A percentile compares a stretch with the other conserved stretches of the same genome.
Conservation (phyloP, 2,113 vertebrate species). For the Cyanoliseus patagonus region DNA sequence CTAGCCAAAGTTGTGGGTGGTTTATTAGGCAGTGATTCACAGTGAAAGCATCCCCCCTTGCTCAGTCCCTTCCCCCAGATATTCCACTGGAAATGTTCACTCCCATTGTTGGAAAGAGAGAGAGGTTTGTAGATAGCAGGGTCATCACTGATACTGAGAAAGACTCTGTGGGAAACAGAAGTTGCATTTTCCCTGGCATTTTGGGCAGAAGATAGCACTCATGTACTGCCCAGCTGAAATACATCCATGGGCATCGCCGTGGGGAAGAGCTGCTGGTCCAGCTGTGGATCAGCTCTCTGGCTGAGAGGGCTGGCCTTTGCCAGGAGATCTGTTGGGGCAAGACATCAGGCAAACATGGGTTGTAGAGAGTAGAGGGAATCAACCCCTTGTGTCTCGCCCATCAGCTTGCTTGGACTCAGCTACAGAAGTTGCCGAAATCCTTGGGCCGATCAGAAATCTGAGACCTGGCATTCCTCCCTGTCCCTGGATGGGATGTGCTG, state of each 20-base stretch:
- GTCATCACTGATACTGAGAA: neutral
- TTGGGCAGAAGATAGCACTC: neutral
- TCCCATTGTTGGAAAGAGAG: neutral
- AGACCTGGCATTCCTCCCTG: neutral
- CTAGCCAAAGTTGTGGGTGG: neutral
- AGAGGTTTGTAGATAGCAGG: neutral
- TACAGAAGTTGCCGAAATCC: neutral
- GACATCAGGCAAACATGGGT: neutral
- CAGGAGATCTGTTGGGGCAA: neutral
- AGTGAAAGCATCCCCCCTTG: neutral
- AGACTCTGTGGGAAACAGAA: neutral
- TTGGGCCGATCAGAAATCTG: neutral
- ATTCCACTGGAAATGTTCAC: neutral
- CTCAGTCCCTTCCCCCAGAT: neutral
- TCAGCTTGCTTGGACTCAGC: neutral
- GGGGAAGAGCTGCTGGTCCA: neutral
- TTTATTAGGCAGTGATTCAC: neutral
- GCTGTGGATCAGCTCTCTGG: neutral
- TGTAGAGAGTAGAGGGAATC: neutral
- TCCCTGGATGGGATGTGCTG: neutral
- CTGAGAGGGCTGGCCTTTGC: neutral
- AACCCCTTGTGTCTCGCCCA: too few relatives aligned
- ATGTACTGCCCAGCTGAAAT: neutral
- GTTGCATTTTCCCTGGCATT: neutral
- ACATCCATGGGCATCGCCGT: fast-evolving